Base-by-base conservation (phyloP, 1,140 invertebrate genomes). In the Drosophila malerkotliana region DNA sequence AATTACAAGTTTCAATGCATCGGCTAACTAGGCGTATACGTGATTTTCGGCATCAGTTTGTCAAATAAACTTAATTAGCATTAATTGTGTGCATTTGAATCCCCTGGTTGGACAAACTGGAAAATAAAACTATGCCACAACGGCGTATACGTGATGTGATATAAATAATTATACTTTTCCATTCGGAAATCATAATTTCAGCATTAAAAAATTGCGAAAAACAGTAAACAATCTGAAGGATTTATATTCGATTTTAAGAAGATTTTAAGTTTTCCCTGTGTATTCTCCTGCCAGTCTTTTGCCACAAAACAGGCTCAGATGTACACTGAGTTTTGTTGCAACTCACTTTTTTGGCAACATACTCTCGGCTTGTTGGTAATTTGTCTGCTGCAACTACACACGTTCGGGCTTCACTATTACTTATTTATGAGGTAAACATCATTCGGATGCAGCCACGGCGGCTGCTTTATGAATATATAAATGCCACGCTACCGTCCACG, bases 401-500 rank as follows among this genome's bases (percentile, higher is more conserved):
- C 77, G 87, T 87, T 81, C 81, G 77, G 62, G 78, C 78, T 85
- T 74, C 87, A 78, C 82, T 78, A 87, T 85, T 85, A 85, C 82
- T 81, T 85, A 85, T 85, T 85, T 85, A 87, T 88, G 83, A 87
- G 83, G 83, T 87, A 78, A 87, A 87, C 83, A 87, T 82, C 83
- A 87, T 87, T 87, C 83, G 76, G 82, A 82, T 87, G 82, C 83
- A 57, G 48, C 39, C 26, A 45, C 48, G 55, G 78, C 34, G 55
- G 60, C 81, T 64, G 64, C 76, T 84, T 72, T 84, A 77, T 84
- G 72, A 80, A 80, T 84, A 80, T 55, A 80, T 84, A 80, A 73
- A 80, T 77, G 72, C 45, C 62, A 68, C 54, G 71, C 63, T 49
- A 30, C 62, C 62, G 21, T 49, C 37, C 28, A 7, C 26, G 26